These are phyloP conservation scores for Engraulis encrasicolus DNA, from an alignment of 2,113 vertebrate species.

Conservation along the genomic window DNA sequence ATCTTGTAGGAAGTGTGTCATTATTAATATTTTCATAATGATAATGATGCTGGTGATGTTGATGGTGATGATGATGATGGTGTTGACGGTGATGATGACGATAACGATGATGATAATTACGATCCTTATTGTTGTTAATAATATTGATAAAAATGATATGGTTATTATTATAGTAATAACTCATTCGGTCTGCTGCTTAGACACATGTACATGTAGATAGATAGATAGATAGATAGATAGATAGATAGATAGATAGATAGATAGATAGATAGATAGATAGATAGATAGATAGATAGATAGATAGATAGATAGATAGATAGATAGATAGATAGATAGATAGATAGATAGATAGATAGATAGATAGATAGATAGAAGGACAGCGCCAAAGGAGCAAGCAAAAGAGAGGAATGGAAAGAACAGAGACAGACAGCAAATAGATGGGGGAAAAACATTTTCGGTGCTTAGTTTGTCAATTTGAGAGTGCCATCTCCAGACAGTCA, in stretches of 20 bases:
- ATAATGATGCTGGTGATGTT: no score
- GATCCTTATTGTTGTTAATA: no score
- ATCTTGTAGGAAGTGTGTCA: no score
- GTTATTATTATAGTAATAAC: slow-evolving; percentile 14
- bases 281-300: slow-evolving; percentile 19
- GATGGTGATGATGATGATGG: no score
- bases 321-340: neutral
- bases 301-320: slow-evolving; percentile 14
- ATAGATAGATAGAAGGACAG: neutral
- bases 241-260: slow-evolving; percentile 35
- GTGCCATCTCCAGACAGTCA: slow-evolving; percentile 74
- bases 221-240: slow-evolving; percentile 36
- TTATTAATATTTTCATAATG: no score
- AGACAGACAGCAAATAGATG: neutral
- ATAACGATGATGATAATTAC: no score
- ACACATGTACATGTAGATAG: neutral
- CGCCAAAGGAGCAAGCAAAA: neutral
- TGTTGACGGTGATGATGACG: no score
- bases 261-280: slow-evolving; percentile 19
- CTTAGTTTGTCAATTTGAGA: slow-evolving; percentile 73
- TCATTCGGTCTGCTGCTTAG: neutral
- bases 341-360: neutral
- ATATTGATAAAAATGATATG: no score
- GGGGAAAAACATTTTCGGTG: slow-evolving; percentile 61
- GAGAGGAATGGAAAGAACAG: slow-evolving; percentile 17